phyloP scores from a whole-genome alignment of 2,888 invertebrate genomes.

The Heliothis peltigera region DNA sequence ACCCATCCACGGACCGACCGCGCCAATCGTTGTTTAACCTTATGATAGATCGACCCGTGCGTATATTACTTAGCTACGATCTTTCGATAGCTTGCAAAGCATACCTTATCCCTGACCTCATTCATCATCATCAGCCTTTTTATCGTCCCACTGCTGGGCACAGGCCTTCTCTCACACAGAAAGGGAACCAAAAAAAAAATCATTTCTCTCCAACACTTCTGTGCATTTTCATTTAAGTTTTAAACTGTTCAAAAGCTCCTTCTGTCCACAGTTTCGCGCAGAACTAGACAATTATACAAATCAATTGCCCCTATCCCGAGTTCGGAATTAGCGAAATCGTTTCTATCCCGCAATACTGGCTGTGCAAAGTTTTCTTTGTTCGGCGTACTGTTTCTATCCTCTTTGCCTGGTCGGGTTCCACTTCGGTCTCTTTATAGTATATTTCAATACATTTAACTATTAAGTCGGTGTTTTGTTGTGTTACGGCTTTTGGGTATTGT shows the following conservation, averaged over 20 bases:
- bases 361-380: slow-evolving; percentile 57
- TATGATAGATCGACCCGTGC: no score
- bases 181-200: no score
- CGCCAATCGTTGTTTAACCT: no score
- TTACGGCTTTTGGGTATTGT: slow-evolving; percentile 3
- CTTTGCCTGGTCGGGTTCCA: slow-evolving; percentile 42
- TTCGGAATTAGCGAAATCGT: slow-evolving; percentile 51
- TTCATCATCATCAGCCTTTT: no score
- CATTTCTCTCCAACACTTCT: background rate
- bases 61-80: no score
- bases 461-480: slow-evolving; percentile 15
- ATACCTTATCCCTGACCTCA: no score
- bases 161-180: no score
- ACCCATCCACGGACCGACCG: no score
- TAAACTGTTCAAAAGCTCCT: slow-evolving; percentile 4
- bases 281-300: slow-evolving; percentile 44
- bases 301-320: slow-evolving; percentile 55
- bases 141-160: no score
- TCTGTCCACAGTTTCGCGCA: slow-evolving; percentile 14
- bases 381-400: slow-evolving; percentile 40
- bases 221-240: slow-evolving; percentile 1
- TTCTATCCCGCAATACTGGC: slow-evolving; percentile 40
- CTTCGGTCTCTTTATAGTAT: slow-evolving; percentile 51
- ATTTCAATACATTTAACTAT: slow-evolving; percentile 53
- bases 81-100: no score